These are phyloP conservation scores for Lepus townsendii DNA, from an alignment of 2,797 vertebrate genomes.

Conservation along the genomic window DNA sequence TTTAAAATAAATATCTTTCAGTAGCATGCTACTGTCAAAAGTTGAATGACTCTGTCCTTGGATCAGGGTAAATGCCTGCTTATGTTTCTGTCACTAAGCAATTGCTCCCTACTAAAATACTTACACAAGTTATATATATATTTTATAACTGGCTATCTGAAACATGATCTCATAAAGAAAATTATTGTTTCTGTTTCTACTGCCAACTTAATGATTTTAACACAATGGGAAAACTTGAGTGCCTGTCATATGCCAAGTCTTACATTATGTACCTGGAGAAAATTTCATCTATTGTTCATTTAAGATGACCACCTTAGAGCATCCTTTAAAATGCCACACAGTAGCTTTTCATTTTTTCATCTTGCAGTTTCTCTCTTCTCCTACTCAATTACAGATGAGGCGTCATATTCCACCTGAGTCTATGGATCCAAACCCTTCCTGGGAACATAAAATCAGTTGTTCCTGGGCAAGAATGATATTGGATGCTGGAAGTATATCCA, in stretches of 20 bases:
- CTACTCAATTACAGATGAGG: neutral
- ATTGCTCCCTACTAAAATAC: neutral
- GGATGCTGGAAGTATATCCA: neutral
- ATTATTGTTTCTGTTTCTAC: neutral
- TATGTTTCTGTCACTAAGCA: neutral
- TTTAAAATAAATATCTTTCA: slow-evolving; percentile 1
- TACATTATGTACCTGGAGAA: neutral
- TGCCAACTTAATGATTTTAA: neutral
- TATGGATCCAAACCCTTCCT: neutral
- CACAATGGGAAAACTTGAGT: neutral
- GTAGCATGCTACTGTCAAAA: neutral
- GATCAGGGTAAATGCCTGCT: neutral
- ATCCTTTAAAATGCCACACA: neutral
- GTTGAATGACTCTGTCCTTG: neutral
- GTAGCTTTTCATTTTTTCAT: neutral
- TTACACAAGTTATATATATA: neutral
- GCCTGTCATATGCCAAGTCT: too few species aligned
- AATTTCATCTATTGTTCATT: neutral
- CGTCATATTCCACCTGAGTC: neutral
- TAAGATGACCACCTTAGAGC: neutral
- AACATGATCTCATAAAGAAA: neutral
- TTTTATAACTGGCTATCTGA: neutral
- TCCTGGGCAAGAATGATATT: neutral
- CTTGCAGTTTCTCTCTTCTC: neutral
- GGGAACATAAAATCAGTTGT: neutral